These are phyloP conservation scores for Lasioglossum figueresi DNA, from an alignment of 2,888 invertebrate genomes.

Conservation along the genomic window DNA sequence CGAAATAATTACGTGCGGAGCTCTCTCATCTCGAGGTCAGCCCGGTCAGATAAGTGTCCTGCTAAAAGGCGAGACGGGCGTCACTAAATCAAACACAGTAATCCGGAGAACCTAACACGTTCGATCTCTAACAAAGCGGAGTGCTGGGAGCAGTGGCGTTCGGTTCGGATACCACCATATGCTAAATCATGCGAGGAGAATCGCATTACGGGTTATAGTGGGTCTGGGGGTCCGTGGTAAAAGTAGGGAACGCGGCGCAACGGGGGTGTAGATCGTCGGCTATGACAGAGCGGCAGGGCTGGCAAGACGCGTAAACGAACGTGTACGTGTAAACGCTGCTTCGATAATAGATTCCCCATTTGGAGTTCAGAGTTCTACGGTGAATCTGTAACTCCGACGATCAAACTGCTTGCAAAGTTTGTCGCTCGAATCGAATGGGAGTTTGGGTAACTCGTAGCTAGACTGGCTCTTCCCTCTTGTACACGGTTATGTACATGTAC, in stretches of 20 bases:
- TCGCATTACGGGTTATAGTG: conserved; percentile 41
- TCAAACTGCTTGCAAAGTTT: conserved; percentile 78
- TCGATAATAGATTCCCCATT: conserved; percentile 75
- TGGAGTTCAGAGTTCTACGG: conserved; percentile 74
- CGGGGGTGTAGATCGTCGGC: conserved; percentile 44
- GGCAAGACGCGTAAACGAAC: conserved; percentile 71
- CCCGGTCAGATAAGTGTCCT: neutral
- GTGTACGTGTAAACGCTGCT: conserved; percentile 72
- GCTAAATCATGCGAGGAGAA: conserved; percentile 18
- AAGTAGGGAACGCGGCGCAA: conserved; percentile 30
- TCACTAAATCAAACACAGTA: neutral
- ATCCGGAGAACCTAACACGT: neutral
- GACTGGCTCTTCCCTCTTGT: conserved; percentile 61
- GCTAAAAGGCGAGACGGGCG: neutral
- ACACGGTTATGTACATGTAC: conserved; percentile 41
- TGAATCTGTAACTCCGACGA: conserved; percentile 77
- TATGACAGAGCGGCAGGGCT: conserved; percentile 49
- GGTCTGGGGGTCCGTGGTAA: conserved; percentile 14
- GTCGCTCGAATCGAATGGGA: conserved; percentile 77
- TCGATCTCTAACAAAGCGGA: neutral
- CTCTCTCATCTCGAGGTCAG: neutral
- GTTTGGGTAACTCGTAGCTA: conserved; percentile 76
- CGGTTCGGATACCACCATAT: neutral
- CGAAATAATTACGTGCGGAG: neutral
- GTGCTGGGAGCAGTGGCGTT: neutral